phyloP scores from a whole-genome alignment of 2,113 vertebrate species.

The Sander vitreus region DNA sequence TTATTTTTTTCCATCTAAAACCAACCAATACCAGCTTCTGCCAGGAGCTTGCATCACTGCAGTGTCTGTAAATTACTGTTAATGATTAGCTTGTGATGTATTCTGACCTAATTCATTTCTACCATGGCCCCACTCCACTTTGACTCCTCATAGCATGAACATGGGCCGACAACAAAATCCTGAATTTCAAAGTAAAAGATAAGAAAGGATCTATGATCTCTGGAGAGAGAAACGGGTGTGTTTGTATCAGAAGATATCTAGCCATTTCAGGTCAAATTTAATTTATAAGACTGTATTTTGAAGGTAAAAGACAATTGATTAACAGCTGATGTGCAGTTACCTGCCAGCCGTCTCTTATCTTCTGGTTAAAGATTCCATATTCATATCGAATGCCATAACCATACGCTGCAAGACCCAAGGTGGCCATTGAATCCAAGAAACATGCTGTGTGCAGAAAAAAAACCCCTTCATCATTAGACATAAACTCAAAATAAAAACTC shows the following conservation, averaged over 20 bases:
- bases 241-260: neutral
- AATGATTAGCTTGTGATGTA: conserved; percentile 64
- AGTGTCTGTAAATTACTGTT: conserved; percentile 6
- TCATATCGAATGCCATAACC: conserved; percentile 98
- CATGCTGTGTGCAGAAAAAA: conserved; percentile 84
- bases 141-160: neutral
- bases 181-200: conserved; percentile 37
- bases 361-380: conserved; percentile 99
- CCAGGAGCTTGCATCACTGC: neutral
- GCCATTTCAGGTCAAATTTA: neutral
- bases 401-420: conserved; percentile 94
- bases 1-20: conserved; percentile 1
- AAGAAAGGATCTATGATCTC: conserved; percentile 6
- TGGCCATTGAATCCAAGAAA: conserved; percentile 98
- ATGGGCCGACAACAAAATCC: neutral
- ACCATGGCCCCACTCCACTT: conserved; percentile 42
- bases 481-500: neutral
- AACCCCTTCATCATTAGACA: neutral
- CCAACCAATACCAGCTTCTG: neutral
- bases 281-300: neutral
- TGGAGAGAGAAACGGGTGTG: neutral
- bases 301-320: neutral
- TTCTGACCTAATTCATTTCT: conserved; percentile 49
- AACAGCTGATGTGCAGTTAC: conserved; percentile 71
- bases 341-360: conserved; percentile 96